phyloP scores from a whole-genome alignment of 2,113 vertebrate genomes.

The Ciconia maguari region DNA sequence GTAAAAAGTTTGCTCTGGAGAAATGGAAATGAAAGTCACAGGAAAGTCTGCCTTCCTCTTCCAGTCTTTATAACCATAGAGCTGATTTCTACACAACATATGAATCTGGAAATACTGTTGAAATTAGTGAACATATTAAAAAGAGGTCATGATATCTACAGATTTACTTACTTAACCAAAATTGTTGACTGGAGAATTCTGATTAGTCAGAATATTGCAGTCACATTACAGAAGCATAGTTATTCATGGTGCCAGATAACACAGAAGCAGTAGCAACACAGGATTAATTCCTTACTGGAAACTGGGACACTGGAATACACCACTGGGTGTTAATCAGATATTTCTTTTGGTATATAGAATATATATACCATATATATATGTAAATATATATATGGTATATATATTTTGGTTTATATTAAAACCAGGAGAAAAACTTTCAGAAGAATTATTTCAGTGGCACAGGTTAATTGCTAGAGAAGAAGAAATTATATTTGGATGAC shows the following conservation, averaged over 20 bases:
- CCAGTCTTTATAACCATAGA: background rate
- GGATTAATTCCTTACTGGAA: background rate
- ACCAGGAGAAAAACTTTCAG: background rate
- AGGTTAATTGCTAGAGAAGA: background rate
- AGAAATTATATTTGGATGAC: background rate
- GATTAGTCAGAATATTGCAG: background rate
- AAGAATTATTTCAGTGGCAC: background rate
- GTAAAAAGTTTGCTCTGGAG: background rate
- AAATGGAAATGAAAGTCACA: background rate
- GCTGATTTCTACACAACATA: background rate
- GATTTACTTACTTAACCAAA: background rate
- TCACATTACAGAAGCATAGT: background rate
- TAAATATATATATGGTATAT: no score
- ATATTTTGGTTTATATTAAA: background rate
- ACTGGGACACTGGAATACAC: background rate
- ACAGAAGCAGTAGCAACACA: background rate
- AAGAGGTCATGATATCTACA: background rate
- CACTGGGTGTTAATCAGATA: background rate
- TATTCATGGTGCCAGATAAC: background rate
- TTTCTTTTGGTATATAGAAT: background rate
- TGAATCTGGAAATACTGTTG: background rate
- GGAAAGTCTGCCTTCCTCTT: background rate
- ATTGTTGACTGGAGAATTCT: background rate
- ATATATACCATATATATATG: no score
- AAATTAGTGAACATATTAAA: background rate